Percentiles rank a stretch among this genome's conserved stretches.
Conservation (phyloP, 2,113 vertebrate species). For the Notarius quadriscutis region DNA sequence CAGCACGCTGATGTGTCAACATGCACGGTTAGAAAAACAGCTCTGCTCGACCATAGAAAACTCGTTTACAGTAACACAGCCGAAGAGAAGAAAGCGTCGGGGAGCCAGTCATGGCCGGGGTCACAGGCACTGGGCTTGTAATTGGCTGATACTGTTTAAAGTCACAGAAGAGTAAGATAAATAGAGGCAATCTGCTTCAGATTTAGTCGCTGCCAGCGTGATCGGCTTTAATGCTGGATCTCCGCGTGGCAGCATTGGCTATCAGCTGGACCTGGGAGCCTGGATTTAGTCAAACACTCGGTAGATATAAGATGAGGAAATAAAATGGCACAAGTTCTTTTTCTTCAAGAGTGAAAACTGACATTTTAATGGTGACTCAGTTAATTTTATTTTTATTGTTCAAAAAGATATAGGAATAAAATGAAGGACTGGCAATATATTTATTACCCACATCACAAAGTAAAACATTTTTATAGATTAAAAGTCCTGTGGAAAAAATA, state of each 20-base stretch:
- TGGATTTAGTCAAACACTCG: not conserved
- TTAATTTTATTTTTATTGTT: not conserved
- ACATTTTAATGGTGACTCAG: not conserved
- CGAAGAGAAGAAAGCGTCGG: constrained; percentile 75
- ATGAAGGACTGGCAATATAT: not conserved
- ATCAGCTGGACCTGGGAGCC: constrained; percentile 43
- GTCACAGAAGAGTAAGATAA: constrained; percentile 59
- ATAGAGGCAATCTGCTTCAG: constrained; percentile 67
- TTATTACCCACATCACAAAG: not conserved
- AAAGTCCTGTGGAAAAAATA: not conserved
- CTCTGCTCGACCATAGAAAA: constrained; percentile 83
- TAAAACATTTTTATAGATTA: not conserved
- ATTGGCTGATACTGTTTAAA: constrained; percentile 61
- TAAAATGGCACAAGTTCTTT: not conserved
- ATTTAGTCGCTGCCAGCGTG: constrained; percentile 59
- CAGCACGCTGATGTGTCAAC: constrained; percentile 92
- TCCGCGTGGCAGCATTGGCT: constrained; percentile 28
- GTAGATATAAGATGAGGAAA: not conserved
- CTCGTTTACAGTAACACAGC: constrained; percentile 80
- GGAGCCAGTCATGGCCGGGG: constrained; percentile 25
- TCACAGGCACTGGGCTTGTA: constrained; percentile 50
- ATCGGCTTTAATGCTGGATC: constrained; percentile 60
- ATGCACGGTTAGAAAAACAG: constrained; percentile 84
- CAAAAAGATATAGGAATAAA: not conserved
- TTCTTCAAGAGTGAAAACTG: not conserved